phyloP scores from a whole-genome alignment of 2,888 invertebrate species.

The Athalia rosae region DNA sequence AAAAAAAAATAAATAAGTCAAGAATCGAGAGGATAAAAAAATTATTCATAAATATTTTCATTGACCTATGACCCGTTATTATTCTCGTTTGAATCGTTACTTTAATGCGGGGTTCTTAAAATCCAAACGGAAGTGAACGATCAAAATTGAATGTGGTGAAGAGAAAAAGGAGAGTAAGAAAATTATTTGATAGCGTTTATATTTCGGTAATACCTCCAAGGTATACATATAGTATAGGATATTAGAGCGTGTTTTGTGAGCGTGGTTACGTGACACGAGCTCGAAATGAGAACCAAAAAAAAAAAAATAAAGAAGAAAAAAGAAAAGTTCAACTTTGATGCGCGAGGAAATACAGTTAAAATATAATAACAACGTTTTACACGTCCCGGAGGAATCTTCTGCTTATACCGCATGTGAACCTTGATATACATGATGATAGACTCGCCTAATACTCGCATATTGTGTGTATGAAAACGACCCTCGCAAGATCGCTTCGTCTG shows the following conservation, averaged over 20 bases:
- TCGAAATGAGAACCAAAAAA: too few species aligned
- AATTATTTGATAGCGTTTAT: not conserved
- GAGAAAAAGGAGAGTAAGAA: not conserved
- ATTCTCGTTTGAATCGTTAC: not conserved
- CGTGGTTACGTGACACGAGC: slow-evolving; percentile 29
- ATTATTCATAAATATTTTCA: slow-evolving; percentile 34
- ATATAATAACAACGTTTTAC: slow-evolving; percentile 34
- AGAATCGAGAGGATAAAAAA: not conserved
- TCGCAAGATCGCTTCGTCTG: not conserved
- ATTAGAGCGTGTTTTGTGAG: slow-evolving; percentile 2
- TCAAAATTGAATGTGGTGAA: slow-evolving; percentile 14
- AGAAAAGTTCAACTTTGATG: slow-evolving; percentile 17
- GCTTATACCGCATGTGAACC: too few species aligned
- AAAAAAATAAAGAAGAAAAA: too few species aligned
- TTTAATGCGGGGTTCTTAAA: slow-evolving; percentile 15
- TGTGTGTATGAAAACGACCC: not conserved
- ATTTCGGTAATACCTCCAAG: slow-evolving; percentile 36
- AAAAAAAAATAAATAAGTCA: not conserved
- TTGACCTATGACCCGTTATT: slow-evolving; percentile 59
- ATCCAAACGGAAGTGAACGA: slow-evolving; percentile 39
- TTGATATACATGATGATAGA: too few species aligned
- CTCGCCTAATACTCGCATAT: not conserved
- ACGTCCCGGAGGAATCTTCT: not conserved
- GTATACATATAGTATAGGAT: not conserved
- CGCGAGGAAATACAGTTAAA: slow-evolving; percentile 27